These are phyloP conservation scores for Lochmaea capreae DNA, from an alignment of 2,888 invertebrate species.

Conservation along the genomic window DNA sequence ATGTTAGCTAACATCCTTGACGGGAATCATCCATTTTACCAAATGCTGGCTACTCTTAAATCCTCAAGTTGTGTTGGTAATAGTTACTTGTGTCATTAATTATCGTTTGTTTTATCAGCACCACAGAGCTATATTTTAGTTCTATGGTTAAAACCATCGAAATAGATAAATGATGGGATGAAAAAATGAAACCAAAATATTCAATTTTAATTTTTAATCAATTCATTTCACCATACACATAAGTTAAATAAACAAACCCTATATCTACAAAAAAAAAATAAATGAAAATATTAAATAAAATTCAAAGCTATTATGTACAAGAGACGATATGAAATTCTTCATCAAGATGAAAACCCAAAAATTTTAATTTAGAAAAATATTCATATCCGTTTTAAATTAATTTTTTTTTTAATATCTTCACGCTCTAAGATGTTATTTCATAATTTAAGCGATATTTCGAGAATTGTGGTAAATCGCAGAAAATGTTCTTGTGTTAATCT, in stretches of 20 bases:
- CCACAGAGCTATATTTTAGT: too few relatives aligned
- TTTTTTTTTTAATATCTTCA: constrained; percentile 16
- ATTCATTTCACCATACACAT: constrained; percentile 53
- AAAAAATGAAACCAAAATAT: not conserved
- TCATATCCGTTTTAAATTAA: constrained; percentile 34
- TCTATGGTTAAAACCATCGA: too few relatives aligned
- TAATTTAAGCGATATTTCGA: constrained; percentile 33
- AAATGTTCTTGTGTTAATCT: constrained; percentile 25
- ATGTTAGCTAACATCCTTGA: too few relatives aligned
- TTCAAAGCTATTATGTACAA: constrained; percentile 43
- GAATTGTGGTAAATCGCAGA: constrained; percentile 33
- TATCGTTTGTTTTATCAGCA: too few relatives aligned
- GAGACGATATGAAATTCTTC: constrained; percentile 36
- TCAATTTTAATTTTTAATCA: constrained; percentile 41
- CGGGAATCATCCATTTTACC: too few relatives aligned
- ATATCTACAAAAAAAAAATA: constrained; percentile 49
- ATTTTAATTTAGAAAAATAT: constrained; percentile 47
- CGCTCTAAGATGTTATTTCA: constrained; percentile 22
- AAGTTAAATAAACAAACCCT: constrained; percentile 51
- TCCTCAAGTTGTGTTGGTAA: too few relatives aligned
- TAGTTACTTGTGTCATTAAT: too few relatives aligned
- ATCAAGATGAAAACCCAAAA: constrained; percentile 25
- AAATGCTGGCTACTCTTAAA: too few relatives aligned
- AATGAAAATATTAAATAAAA: constrained; percentile 35
- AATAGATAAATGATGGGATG: too few relatives aligned